Evolutionary conservation across 2,888 invertebrate genomes (phyloP), one percentile per base, ranked within the genome.

Genomic region (Pollenia griseotomentosa): DNA sequence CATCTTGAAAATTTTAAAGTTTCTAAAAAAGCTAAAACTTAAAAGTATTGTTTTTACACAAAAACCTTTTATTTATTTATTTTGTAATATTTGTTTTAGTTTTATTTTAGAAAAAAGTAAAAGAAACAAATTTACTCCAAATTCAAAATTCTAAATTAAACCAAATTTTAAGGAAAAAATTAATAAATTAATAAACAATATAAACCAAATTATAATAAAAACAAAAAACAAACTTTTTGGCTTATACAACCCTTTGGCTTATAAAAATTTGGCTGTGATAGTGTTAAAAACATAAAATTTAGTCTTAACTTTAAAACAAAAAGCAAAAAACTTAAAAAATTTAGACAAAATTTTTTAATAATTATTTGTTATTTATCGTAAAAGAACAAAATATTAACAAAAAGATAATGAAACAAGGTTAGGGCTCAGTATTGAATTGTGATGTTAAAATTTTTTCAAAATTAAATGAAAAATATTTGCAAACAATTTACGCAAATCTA

Each of bases 191-290:
- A 79, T 33, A 83, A 87, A 78, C 68, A 85, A 88, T 88, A 89
- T 82, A 65, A 81, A 74, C 66, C 77, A 81, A 88, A 88, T 77
- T 71, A 86, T 79, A 85, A 65, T 63, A 66, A 78, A 80, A 85
- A 85, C 73, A 71, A 89, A 82, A 89, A 86, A 87, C 79, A 85
- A 89, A 88, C 87, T 88, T 89, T 90, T 90, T 89, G 90, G 89
- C 89, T 90, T 89, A 88, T 87, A 87, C 87, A 89, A 91, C 90
- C 91, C 91, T 90, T 90, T 93, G 92, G 92, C 91, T 91, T 92
- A 91, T 91, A 92, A 92, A 90, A 92, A 93, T 93, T 93, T 93
- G 93, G 93, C 93, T 93, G 93, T 93, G 93, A 93, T 93, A 93
- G 92, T 91, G 92, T 91, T 91, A 90, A 91, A 89, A 89, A 88